phyloP scores from a whole-genome alignment of 2,113 vertebrate species.

The Bufo bufo region DNA sequence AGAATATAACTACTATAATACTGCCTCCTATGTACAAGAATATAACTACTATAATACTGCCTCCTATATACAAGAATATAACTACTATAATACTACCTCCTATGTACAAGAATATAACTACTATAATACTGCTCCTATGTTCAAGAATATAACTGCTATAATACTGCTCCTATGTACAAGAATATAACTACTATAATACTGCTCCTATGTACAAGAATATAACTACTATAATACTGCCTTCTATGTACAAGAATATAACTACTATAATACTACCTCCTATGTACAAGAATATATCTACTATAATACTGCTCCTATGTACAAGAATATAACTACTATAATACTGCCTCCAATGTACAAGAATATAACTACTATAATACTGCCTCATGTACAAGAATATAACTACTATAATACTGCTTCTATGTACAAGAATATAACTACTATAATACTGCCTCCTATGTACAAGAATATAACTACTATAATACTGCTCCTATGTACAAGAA shows the following conservation, averaged over 20 bases:
- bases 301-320: no score
- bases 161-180: no score
- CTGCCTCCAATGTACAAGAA: not conserved
- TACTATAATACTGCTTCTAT: not conserved
- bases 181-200: no score
- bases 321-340: no score
- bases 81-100: not conserved
- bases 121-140: not conserved
- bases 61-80: not conserved
- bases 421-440: slow-evolving; percentile 9
- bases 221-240: no score
- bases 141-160: no score
- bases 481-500: not conserved
- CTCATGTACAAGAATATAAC: not conserved
- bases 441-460: not conserved
- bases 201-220: no score
- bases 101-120: slow-evolving; percentile 4
- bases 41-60: slow-evolving; percentile 15
- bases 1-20: not conserved
- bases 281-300: no score
- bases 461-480: slow-evolving; percentile 1
- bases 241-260: no score
- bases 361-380: not conserved
- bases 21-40: slow-evolving; percentile 5
- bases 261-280: no score